A percentile compares a stretch with the other conserved stretches of the same genome.
These are phyloP conservation scores for Callyntrura guangdongensis DNA, from an alignment of 2,888 invertebrate species.

Conservation along the genomic window DNA sequence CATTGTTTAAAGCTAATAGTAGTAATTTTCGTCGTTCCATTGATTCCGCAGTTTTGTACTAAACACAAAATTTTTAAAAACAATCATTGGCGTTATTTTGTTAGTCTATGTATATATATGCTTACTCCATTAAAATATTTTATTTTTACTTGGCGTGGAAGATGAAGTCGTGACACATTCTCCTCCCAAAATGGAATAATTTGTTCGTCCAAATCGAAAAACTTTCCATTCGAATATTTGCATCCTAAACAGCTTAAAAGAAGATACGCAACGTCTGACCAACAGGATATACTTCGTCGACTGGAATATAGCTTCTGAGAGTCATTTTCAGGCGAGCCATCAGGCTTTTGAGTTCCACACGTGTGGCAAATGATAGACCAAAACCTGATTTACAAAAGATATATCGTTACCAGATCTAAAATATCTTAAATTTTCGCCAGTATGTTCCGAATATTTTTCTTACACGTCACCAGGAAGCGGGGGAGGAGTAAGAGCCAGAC, in stretches of 20 bases:
- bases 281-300: conserved; percentile 81
- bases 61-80: too few relatives aligned
- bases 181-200: conserved; percentile 83
- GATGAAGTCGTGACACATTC: conserved; percentile 80
- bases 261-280: conserved; percentile 83
- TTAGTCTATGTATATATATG: too few relatives aligned
- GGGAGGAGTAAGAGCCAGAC: conserved; percentile 80
- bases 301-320: conserved; percentile 83
- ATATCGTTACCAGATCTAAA: neutral
- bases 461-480: conserved; percentile 84
- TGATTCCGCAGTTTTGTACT: conserved; percentile 81
- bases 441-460: conserved; percentile 26
- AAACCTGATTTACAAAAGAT: conserved; percentile 79
- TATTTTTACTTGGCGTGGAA: conserved; percentile 82
- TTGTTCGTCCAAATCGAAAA: conserved; percentile 82
- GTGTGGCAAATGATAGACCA: conserved; percentile 84
- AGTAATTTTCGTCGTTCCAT: conserved; percentile 77
- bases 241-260: conserved; percentile 82
- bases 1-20: conserved; percentile 80
- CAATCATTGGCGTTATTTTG: too few relatives aligned
- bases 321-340: conserved; percentile 72
- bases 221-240: conserved; percentile 71
- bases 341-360: conserved; percentile 84
- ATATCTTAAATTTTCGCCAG: too few relatives aligned
- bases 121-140: neutral